Conservation (phyloP, 2,797 vertebrate genomes). For the Hafferia zeledoni region DNA sequence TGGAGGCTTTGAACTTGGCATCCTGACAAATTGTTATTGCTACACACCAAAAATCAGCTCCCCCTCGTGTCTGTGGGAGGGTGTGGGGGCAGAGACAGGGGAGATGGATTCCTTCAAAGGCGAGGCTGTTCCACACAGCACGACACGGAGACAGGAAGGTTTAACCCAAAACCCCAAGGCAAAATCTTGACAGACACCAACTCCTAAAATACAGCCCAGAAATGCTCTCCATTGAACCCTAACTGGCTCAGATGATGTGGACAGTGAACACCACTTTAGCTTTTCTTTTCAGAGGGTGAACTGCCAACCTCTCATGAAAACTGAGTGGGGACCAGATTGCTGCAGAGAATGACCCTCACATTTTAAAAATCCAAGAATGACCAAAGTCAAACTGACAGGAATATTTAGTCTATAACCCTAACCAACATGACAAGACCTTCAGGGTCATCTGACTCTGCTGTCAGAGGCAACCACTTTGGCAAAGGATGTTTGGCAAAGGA, state of each 20-base stretch:
- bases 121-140: slow-evolving; percentile 54
- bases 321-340: background rate
- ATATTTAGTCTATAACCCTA: background rate
- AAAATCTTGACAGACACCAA: background rate
- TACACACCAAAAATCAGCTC: slow-evolving; percentile 37
- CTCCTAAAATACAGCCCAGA: slow-evolving; percentile 32
- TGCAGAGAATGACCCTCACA: background rate
- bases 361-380: background rate
- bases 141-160: slow-evolving; percentile 29
- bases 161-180: slow-evolving; percentile 23
- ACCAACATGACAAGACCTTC: background rate
- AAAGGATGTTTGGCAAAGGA: too few species aligned
- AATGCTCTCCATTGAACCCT: slow-evolving; percentile 18
- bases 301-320: background rate
- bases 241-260: background rate
- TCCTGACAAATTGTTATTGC: slow-evolving; percentile 59
- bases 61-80: background rate
- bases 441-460: background rate
- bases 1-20: slow-evolving; percentile 66
- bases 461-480: background rate
- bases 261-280: background rate
- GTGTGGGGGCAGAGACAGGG: background rate
- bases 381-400: background rate
- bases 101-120: slow-evolving; percentile 54
- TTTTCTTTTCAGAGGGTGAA: slow-evolving; percentile 15